Evolutionary conservation across 2,797 vertebrate species (phyloP).

Genomic region (Allochrocebus solatus): DNA sequence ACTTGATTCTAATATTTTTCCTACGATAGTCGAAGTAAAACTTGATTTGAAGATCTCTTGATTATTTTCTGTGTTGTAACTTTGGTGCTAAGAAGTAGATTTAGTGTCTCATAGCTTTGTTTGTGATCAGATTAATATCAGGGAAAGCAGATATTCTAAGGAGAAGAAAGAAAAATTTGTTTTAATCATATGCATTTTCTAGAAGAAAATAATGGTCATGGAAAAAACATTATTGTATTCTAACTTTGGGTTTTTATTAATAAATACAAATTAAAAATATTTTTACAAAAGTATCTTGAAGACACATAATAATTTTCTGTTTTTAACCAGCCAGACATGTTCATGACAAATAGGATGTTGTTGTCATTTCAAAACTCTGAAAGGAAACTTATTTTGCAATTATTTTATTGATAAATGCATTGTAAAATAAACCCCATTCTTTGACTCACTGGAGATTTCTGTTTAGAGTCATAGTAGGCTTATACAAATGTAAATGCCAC

Average conservation of each 20-base stretch:
- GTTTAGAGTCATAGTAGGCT: not conserved
- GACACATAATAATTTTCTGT: not conserved
- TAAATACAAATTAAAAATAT: slow-evolving; percentile 15
- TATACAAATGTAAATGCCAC: not conserved
- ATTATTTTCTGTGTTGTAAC: slow-evolving; percentile 34
- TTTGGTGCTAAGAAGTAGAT: slow-evolving; percentile 48
- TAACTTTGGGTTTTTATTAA: not conserved
- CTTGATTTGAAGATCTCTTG: slow-evolving; percentile 30
- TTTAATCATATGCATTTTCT: slow-evolving; percentile 36
- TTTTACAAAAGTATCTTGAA: slow-evolving; percentile 36
- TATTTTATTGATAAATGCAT: slow-evolving; percentile 26
- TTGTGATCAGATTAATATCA: slow-evolving; percentile 49
- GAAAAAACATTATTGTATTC: not conserved
- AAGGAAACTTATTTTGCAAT: not conserved
- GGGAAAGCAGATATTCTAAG: slow-evolving; percentile 45
- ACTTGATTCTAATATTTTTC: slow-evolving; percentile 1
- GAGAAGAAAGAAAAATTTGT: not conserved
- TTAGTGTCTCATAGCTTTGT: slow-evolving; percentile 24
- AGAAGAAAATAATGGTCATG: not conserved
- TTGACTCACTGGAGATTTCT: not conserved
- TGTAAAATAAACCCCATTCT: not conserved
- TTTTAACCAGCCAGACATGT: not conserved
- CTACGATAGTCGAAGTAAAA: slow-evolving; percentile 25
- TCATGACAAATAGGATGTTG: not conserved
- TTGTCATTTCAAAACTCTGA: slow-evolving; percentile 12